phyloP scores from a whole-genome alignment of 2,888 invertebrate genomes.

The Uropetala carovei region DNA sequence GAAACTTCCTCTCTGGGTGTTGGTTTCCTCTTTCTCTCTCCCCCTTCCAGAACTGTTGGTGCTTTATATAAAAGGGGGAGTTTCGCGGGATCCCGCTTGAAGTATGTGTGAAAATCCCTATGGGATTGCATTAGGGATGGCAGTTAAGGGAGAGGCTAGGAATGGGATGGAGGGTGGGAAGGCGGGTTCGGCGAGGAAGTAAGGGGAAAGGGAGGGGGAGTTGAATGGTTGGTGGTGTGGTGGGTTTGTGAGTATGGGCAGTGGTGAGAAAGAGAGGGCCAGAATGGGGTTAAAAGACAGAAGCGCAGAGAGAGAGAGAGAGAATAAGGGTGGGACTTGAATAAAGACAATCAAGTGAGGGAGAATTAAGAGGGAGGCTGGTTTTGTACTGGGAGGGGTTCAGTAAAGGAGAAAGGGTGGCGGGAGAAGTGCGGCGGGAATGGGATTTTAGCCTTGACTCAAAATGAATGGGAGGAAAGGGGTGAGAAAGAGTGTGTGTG shows the following conservation, averaged over 20 bases:
- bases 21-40: not conserved
- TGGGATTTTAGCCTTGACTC: slow-evolving; percentile 58
- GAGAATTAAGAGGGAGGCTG: slow-evolving; percentile 24
- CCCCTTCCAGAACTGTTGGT: not conserved
- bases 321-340: not conserved
- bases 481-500: not conserved
- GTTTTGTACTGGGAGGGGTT: not conserved
- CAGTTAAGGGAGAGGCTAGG: not conserved
- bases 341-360: slow-evolving; percentile 37
- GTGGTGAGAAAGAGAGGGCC: not conserved
- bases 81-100: slow-evolving; percentile 19
- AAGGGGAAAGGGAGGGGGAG: not conserved
- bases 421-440: not conserved
- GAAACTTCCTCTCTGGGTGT: not conserved
- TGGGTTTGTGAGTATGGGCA: not conserved
- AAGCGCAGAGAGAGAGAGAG: too few species aligned
- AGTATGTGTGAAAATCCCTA: slow-evolving; percentile 29
- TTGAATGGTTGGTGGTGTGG: not conserved
- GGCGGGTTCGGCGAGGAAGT: not conserved
- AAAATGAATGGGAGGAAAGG: slow-evolving; percentile 44
- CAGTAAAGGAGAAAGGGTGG: not conserved
- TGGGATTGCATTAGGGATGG: slow-evolving; percentile 32
- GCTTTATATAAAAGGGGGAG: slow-evolving; percentile 21
- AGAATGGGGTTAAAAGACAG: not conserved
- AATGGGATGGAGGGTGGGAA: not conserved